phyloP scores from a whole-genome alignment of 2,113 vertebrate species.

The Corythoichthys intestinalis region DNA sequence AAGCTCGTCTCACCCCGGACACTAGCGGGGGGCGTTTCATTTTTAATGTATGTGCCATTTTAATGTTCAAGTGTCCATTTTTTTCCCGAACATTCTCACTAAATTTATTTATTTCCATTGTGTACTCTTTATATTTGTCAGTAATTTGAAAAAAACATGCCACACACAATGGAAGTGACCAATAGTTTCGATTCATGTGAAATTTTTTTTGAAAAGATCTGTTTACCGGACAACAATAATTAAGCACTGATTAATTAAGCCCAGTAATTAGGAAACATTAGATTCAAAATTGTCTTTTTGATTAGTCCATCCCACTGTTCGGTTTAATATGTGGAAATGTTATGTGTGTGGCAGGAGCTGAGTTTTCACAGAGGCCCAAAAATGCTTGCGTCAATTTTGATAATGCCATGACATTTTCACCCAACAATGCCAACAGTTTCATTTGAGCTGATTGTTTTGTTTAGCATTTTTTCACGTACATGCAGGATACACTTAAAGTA shows the following conservation, averaged over 20 bases:
- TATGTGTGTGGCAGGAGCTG: too few species aligned
- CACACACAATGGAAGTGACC: too few species aligned
- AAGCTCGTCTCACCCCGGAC: constrained; percentile 15
- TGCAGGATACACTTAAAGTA: not conserved
- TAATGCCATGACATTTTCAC: not conserved
- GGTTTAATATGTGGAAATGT: too few species aligned
- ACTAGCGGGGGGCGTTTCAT: constrained; percentile 31
- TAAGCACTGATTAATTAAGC: too few species aligned
- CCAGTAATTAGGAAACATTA: not conserved
- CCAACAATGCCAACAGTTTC: not conserved
- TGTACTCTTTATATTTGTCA: too few species aligned
- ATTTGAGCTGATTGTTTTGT: not conserved
- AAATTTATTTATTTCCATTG: not conserved
- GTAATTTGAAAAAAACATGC: too few species aligned
- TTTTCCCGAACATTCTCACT: not conserved
- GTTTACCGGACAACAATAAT: too few species aligned
- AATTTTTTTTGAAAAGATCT: too few species aligned
- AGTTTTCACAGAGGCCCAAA: too few species aligned
- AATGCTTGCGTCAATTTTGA: not conserved
- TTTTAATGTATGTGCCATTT: constrained; percentile 25
- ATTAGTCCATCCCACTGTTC: not conserved
- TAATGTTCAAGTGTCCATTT: constrained; percentile 11
- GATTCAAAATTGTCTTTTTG: not conserved
- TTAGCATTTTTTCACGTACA: not conserved
- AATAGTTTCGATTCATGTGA: too few species aligned